Conservation (phyloP, 2,113 vertebrate species). For the Pedionomus torquatus region DNA sequence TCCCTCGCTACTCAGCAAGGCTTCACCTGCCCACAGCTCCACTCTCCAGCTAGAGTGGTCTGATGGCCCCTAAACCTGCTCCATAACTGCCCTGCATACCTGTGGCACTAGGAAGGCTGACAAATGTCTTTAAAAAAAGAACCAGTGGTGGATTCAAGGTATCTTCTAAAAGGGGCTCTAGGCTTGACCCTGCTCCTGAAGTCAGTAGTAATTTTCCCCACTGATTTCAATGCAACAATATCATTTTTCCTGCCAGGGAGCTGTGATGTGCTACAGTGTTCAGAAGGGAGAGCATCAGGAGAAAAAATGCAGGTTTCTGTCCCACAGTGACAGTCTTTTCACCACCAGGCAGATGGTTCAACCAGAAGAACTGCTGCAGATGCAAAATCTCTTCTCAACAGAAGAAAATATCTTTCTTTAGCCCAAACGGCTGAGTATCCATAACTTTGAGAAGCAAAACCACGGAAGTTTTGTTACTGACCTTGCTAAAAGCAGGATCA, state of each 20-base stretch:
- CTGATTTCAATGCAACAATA: background rate
- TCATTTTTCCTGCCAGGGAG: background rate
- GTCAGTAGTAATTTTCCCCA: background rate
- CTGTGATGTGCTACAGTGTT: background rate
- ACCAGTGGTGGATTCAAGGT: background rate
- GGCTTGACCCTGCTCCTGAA: background rate
- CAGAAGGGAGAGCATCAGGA: background rate
- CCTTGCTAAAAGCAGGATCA: background rate
- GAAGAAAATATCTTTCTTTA: background rate
- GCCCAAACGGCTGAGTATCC: background rate
- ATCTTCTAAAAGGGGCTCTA: background rate
- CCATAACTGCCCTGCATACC: fast-evolving
- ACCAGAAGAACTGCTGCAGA: background rate
- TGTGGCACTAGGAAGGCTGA: fast-evolving
- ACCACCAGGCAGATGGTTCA: background rate
- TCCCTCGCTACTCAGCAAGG: background rate
- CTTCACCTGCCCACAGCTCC: background rate
- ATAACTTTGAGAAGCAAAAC: background rate
- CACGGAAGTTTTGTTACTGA: background rate
- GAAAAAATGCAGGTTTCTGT: background rate
- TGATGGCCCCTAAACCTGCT: background rate
- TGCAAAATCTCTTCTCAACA: background rate
- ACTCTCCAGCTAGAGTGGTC: fast-evolving
- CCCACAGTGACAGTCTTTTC: background rate
- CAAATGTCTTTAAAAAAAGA: background rate